Evolutionary conservation across 1,140 invertebrate species (phyloP), one percentile per base, ranked within the genome.

Genomic region (Mercenaria mercenaria): DNA sequence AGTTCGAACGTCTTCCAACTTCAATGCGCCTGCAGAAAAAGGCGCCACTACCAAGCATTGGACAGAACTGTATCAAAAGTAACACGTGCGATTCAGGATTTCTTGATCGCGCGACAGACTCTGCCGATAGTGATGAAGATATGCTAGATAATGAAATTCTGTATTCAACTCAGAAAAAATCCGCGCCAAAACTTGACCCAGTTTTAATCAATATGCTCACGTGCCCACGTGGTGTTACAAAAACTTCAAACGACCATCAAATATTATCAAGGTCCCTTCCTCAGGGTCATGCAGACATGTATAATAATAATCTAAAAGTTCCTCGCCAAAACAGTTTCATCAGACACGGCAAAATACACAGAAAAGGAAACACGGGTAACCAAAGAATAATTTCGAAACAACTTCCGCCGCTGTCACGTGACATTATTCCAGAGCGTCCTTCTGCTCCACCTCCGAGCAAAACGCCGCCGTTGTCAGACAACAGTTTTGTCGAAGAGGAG

Each of bases 1-100:
- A 92, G 79, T 90, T 91, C 81, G 90, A 92, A 50, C 86, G 88
- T 29, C 87, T 91, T 29, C 88, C 92, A 39, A 92, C 92, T 32
- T 74, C 88, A 29, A 50, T 92, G n/a, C 34, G 84, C 13, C 47
- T 91, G 56, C 90, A 91, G 79, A 88, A 83, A 50, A 90, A 85
- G 50, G 83, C 89, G 3, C 89, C 89, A n/a, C 50, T 92, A 11
- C 92, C 92, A 1, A 76, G 87, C 18, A 92, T 92, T 29, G 92
- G 92, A 41, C 81, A 92, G 39, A 15, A 81, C 18, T 56, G 43
- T 20, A 26, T 18, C 11, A 83, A 82, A 61, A 56, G 34, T 13
- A 43, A 50, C 18, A 64, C 80, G 15, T 20, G 72, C 4, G 69
- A 89, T 59, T 89, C 88, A 13, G 88, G 88, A 39, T 89, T 89